A percentile compares a stretch with the other conserved stretches of the same genome.
Conservation (phyloP, 2,113 vertebrate species). For the Chaetodon trifascialis region DNA sequence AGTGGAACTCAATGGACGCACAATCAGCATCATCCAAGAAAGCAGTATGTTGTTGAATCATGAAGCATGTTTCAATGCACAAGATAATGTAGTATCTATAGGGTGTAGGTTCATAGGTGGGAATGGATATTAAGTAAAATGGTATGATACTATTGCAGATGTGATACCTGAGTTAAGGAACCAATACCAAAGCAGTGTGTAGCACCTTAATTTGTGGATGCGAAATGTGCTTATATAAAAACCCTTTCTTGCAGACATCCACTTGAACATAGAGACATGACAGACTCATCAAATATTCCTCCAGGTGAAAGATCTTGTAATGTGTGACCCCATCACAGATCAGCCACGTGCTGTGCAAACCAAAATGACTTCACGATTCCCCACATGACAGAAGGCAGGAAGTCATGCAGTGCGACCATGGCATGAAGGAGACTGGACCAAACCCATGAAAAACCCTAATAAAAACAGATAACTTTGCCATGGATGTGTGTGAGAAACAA, state of each 20-base stretch:
- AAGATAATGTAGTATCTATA: background rate
- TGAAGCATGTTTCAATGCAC: background rate
- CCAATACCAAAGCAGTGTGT: background rate
- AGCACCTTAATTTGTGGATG: no score
- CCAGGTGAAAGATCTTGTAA: no score
- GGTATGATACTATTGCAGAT: background rate
- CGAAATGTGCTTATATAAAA: no score
- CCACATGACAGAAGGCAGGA: no score
- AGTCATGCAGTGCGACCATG: no score
- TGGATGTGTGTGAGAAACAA: background rate
- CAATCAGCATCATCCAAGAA: background rate
- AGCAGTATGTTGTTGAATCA: background rate
- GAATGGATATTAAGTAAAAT: background rate
- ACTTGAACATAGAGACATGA: no score
- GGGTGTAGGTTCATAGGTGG: background rate
- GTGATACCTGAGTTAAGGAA: background rate
- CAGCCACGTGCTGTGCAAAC: no score
- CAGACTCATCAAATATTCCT: no score
- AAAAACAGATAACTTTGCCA: background rate
- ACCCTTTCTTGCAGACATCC: no score
- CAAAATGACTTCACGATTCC: no score
- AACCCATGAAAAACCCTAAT: background rate
- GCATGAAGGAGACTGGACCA: background rate
- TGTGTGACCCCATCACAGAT: no score
- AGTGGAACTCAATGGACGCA: background rate